Percentiles rank a stretch among this genome's conserved stretches.
phyloP scores from a whole-genome alignment of 1,140 invertebrate species.

The Tyrophagus putrescentiae region DNA sequence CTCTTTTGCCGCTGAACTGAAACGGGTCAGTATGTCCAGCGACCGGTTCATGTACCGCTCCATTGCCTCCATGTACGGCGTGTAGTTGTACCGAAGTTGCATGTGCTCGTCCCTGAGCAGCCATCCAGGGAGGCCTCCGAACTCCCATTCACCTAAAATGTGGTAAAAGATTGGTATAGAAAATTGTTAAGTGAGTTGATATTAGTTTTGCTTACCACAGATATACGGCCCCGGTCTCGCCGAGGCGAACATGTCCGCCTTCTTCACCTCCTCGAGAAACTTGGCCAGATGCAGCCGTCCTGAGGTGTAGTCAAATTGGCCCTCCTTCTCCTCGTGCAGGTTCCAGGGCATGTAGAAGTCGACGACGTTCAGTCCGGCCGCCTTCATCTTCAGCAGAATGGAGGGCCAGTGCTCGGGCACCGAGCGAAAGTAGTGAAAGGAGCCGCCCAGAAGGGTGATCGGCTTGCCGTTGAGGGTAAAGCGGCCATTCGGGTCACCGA shows the following conservation, averaged over 20 bases:
- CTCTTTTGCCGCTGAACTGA: conserved; percentile 32
- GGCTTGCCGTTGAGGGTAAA: conserved; percentile 39
- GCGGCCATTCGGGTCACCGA: conserved; percentile 29
- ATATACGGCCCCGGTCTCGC: conserved; percentile 39
- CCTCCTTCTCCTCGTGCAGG: conserved; percentile 34
- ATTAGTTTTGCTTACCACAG: too few species aligned
- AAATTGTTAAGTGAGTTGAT: too few species aligned
- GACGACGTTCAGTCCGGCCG: conserved; percentile 37
- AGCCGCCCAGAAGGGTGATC: conserved; percentile 40
- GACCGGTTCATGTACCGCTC: conserved; percentile 32
- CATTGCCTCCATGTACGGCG: conserved; percentile 31
- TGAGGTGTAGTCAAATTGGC: conserved; percentile 25
- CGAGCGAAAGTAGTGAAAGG: conserved; percentile 39
- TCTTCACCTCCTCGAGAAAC: conserved; percentile 36
- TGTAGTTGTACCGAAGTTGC: conserved; percentile 24
- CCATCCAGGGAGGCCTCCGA: conserved; percentile 36
- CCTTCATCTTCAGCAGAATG: conserved; percentile 35
- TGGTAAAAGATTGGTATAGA: too few species aligned
- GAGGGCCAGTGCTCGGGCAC: conserved; percentile 39
- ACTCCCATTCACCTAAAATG: conserved; percentile 41
- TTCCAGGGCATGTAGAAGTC: conserved; percentile 44
- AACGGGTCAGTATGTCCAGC: conserved; percentile 31
- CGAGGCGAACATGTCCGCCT: conserved; percentile 36
- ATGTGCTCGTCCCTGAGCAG: conserved; percentile 25
- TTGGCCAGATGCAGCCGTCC: conserved; percentile 30